phyloP scores from a whole-genome alignment of 2,113 vertebrate genomes.

The Perca schrenkii region DNA sequence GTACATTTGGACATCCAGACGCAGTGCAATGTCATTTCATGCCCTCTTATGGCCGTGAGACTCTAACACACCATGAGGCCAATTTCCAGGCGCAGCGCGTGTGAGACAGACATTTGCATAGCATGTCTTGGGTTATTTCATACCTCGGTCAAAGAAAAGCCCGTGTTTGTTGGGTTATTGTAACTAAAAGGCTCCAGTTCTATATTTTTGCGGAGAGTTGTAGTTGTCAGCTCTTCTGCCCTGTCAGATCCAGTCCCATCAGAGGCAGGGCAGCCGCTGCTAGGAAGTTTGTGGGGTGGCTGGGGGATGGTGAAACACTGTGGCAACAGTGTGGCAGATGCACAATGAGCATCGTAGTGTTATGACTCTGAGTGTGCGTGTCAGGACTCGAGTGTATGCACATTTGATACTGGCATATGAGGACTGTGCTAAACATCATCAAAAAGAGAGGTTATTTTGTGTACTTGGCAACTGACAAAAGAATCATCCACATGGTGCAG shows the following conservation, averaged over 20 bases:
- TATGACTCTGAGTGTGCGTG: constrained; percentile 42
- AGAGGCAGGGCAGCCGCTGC: constrained; percentile 43
- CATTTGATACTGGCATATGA: constrained; percentile 29
- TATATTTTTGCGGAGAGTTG: constrained; percentile 13
- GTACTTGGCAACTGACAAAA: constrained; percentile 31
- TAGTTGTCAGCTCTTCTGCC: constrained; percentile 40
- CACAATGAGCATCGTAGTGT: constrained; percentile 49
- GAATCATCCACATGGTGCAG: constrained; percentile 31
- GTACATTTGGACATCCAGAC: constrained; percentile 41
- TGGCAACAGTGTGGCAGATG: constrained; percentile 59
- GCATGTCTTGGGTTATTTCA: constrained; percentile 30
- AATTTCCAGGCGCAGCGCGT: constrained; percentile 34
- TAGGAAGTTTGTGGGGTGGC: constrained; percentile 21
- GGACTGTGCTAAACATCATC: constrained; percentile 32
- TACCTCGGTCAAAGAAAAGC: neutral
- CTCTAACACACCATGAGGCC: constrained; percentile 49
- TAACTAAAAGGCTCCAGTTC: constrained; percentile 14
- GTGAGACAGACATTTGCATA: constrained; percentile 26
- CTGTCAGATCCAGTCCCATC: constrained; percentile 64
- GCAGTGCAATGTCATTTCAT: constrained; percentile 47
- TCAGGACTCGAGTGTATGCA: constrained; percentile 28
- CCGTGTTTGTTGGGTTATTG: constrained; percentile 13
- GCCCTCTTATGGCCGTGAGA: constrained; percentile 18
- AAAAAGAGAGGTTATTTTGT: constrained; percentile 30
- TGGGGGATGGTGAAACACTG: constrained; percentile 47